These are phyloP conservation scores for Limnodromus scolopaceus DNA, from an alignment of 2,797 vertebrate species.

Conservation along the genomic window DNA sequence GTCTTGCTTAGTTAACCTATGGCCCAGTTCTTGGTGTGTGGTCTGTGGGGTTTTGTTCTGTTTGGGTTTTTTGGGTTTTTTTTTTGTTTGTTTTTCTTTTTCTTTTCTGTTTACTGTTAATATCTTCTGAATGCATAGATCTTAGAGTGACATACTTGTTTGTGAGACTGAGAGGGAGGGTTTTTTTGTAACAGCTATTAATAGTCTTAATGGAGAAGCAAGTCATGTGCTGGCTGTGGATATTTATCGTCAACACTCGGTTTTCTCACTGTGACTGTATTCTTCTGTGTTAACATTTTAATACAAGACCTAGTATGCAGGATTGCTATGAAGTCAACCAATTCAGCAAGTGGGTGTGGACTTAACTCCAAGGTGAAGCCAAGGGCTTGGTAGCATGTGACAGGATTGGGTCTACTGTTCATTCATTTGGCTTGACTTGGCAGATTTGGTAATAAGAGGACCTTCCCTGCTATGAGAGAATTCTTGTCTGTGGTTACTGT, in stretches of 20 bases:
- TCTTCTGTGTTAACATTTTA: neutral
- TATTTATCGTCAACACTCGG: neutral
- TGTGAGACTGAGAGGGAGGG: neutral
- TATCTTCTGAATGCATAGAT: neutral
- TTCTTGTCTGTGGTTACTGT: neutral
- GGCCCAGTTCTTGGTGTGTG: neutral
- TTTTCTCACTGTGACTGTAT: neutral
- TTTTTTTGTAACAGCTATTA: neutral
- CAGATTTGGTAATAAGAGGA: neutral
- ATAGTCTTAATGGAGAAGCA: neutral
- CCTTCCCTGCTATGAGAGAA: neutral
- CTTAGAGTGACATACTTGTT: neutral
- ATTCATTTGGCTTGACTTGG: neutral
- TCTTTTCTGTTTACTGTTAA: neutral
- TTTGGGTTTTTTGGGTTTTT: neutral
- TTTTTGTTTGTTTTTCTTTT: fast-evolving
- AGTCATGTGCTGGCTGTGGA: neutral
- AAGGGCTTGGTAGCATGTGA: neutral
- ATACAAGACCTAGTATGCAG: neutral
- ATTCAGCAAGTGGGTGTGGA: neutral
- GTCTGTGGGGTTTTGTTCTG: neutral
- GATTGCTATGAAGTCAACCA: neutral
- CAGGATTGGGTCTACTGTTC: neutral
- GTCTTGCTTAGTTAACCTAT: neutral
- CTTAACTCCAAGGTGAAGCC: neutral